Evolutionary conservation across 2,113 vertebrate genomes (phyloP).

Genomic region (Pavo muticus): DNA sequence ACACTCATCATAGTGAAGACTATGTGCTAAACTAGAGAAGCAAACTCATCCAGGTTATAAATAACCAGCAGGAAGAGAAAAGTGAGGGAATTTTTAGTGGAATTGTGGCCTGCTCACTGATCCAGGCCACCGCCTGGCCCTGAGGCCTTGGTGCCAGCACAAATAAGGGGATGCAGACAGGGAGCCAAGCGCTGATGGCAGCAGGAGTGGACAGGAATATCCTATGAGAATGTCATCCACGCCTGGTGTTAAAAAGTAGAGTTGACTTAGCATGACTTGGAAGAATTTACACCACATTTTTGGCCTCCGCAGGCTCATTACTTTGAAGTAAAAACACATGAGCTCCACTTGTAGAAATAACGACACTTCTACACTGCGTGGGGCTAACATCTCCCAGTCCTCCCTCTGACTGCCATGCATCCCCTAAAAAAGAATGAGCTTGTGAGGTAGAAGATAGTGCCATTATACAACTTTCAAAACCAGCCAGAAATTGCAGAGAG

Average conservation of each 20-base stretch:
- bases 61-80: neutral
- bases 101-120: neutral
- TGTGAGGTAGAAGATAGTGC: neutral
- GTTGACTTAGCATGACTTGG: neutral
- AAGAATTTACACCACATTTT: constrained; percentile 15
- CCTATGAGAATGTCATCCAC: neutral
- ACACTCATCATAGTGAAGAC: neutral
- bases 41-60: neutral
- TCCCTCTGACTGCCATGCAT: neutral
- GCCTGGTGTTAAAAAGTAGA: neutral
- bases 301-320: neutral
- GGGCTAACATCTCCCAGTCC: neutral
- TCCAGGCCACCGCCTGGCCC: neutral
- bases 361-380: neutral
- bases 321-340: constrained; percentile 23
- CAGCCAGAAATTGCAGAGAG: neutral
- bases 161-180: neutral
- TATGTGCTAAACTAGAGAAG: neutral
- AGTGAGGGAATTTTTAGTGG: neutral
- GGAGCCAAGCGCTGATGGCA: fast-evolving
- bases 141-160: neutral
- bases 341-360: neutral
- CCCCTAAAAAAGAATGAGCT: neutral
- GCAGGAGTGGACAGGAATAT: neutral
- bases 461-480: constrained; percentile 5